Conservation (phyloP, 2,888 invertebrate genomes). For the Zonitis immaculata region DNA sequence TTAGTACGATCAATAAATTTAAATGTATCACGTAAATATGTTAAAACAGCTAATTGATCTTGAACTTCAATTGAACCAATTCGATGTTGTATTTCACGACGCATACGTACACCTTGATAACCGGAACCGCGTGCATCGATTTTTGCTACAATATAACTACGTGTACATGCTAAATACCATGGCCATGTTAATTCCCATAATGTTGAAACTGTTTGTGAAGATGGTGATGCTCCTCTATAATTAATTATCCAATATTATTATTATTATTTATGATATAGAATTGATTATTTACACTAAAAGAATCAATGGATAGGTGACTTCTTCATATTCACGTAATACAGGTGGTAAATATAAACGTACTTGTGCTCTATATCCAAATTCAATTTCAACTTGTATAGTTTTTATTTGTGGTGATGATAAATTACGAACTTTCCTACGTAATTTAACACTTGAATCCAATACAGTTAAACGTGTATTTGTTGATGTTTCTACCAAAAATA, state of each 20-base stretch:
- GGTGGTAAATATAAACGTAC: constrained; percentile 80
- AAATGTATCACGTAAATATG: constrained; percentile 73
- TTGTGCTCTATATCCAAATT: constrained; percentile 64
- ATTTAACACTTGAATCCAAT: constrained; percentile 63
- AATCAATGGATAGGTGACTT: constrained; percentile 74
- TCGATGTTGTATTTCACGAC: constrained; percentile 66
- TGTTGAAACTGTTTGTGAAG: constrained; percentile 79
- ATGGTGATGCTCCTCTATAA: constrained; percentile 71
- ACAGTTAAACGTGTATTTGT: constrained; percentile 58
- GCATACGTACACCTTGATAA: constrained; percentile 70
- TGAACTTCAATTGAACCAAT: constrained; percentile 61
- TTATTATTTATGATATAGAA: background rate
- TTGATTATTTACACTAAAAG: constrained; percentile 69
- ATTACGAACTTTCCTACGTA: constrained; percentile 59
- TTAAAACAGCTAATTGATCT: constrained; percentile 58
- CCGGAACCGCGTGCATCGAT: constrained; percentile 88
- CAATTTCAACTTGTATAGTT: constrained; percentile 61
- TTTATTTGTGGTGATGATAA: constrained; percentile 73
- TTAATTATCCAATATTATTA: background rate
- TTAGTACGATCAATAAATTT: constrained; percentile 76
- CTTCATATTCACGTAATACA: constrained; percentile 76
- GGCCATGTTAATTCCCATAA: constrained; percentile 77
- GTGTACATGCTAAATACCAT: constrained; percentile 75
- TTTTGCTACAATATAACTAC: constrained; percentile 80
- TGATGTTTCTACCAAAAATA: constrained; percentile 59